Percentiles rank a stretch among this genome's conserved stretches.
These are phyloP conservation scores for Neolamprologus longior DNA, from an alignment of 2,113 vertebrate genomes.

Conservation along the genomic window DNA sequence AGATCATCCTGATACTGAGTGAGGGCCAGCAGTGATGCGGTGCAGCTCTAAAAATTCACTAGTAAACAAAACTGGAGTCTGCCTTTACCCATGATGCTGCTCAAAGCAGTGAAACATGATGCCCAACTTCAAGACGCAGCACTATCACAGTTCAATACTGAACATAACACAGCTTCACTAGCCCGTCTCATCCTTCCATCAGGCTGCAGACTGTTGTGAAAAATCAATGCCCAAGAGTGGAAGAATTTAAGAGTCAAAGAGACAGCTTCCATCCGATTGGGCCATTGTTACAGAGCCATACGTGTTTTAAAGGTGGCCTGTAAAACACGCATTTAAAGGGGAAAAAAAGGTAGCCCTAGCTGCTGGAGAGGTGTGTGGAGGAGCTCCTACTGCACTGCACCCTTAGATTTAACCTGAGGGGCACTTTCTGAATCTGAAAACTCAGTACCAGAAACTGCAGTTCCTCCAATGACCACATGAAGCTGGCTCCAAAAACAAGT, in stretches of 20 bases:
- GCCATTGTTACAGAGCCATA: not conserved
- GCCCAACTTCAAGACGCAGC: not conserved
- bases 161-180: not conserved
- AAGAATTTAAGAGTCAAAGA: not conserved
- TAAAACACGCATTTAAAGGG: not conserved
- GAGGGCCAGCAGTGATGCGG: not conserved
- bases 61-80: not conserved
- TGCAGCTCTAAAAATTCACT: not conserved
- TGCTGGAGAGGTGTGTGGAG: not conserved
- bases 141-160: not conserved
- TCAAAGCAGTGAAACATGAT: constrained; percentile 22
- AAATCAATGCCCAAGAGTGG: not conserved
- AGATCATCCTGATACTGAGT: not conserved
- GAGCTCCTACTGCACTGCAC: not conserved
- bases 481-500: not conserved
- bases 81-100: not conserved
- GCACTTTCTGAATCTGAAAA: not conserved
- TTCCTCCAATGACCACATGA: not conserved
- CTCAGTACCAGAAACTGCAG: not conserved
- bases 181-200: not conserved
- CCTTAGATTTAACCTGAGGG: not conserved
- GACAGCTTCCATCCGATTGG: not conserved
- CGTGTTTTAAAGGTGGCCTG: not conserved
- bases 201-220: not conserved
- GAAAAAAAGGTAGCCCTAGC: accelerated